A percentile compares a stretch with the other conserved stretches of the same genome.
phyloP scores from a whole-genome alignment of 2,888 invertebrate species.

The Caenorhabditis virilis region DNA sequence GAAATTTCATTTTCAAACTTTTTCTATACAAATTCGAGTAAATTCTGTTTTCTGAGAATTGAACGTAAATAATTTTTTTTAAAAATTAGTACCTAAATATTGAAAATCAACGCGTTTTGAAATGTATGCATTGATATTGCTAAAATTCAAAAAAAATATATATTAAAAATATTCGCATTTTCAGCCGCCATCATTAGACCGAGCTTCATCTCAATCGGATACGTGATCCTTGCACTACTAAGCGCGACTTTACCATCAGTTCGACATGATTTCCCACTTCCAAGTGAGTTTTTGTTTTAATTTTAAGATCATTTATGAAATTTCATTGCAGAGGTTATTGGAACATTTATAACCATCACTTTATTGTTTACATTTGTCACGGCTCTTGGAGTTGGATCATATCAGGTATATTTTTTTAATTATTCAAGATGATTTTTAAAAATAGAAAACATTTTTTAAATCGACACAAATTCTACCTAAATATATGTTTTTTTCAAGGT shows the following conservation, averaged over 20 bases:
- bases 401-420: slow-evolving; percentile 29
- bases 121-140: too few species aligned
- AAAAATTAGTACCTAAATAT: too few species aligned
- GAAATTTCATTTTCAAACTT: too few species aligned
- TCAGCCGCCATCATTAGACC: slow-evolving; percentile 64
- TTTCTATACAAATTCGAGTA: too few species aligned
- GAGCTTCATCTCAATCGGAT: slow-evolving; percentile 57
- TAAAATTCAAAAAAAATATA: too few species aligned
- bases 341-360: slow-evolving; percentile 19
- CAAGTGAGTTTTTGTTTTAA: slow-evolving; percentile 39
- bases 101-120: too few species aligned
- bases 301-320: neutral
- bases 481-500: slow-evolving; percentile 7
- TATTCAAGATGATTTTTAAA: slow-evolving; percentile 1
- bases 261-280: slow-evolving; percentile 32
- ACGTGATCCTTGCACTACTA: slow-evolving; percentile 58
- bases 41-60: too few species aligned
- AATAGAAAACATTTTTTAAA: neutral
- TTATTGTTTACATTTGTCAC: slow-evolving; percentile 34
- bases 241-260: slow-evolving; percentile 56
- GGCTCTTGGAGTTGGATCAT: slow-evolving; percentile 45
- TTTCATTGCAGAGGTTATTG: slow-evolving; percentile 15
- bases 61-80: too few species aligned
- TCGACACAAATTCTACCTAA: neutral
- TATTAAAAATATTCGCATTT: slow-evolving; percentile 4